Percentiles rank a stretch among this genome's conserved stretches.
These are phyloP conservation scores for Drosophila asahinai DNA, from an alignment of 1,140 invertebrate genomes.

Conservation along the genomic window DNA sequence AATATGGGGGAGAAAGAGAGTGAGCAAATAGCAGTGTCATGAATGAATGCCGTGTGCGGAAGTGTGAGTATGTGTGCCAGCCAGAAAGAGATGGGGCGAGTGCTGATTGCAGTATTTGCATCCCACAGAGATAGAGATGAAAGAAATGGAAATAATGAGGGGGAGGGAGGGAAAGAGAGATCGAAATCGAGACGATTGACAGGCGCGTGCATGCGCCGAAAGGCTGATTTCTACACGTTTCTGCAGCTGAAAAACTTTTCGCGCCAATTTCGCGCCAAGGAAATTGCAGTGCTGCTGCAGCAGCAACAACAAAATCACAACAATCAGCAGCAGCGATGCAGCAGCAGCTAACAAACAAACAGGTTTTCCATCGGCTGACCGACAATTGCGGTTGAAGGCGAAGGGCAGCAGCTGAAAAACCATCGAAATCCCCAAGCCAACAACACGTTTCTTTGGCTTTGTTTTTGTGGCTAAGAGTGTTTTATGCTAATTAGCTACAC, in stretches of 20 bases:
- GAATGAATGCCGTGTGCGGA: conserved; percentile 70
- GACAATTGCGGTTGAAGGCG: conserved; percentile 74
- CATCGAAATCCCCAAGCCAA: conserved; percentile 38
- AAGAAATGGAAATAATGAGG: conserved; percentile 3
- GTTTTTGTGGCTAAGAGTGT: conserved; percentile 40
- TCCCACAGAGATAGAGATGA: conserved; percentile 7
- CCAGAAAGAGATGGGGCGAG: conserved; percentile 24
- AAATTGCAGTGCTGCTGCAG: conserved; percentile 53
- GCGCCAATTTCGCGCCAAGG: conserved; percentile 68
- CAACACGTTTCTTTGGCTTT: conserved; percentile 59
- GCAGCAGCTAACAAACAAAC: conserved; percentile 53
- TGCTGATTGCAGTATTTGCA: conserved; percentile 52
- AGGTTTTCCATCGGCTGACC: conserved; percentile 72
- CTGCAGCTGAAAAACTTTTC: conserved; percentile 74
- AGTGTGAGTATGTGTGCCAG: conserved; percentile 63
- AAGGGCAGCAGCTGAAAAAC: conserved; percentile 62
- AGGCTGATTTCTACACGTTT: conserved; percentile 76
- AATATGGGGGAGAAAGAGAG: conserved; percentile 7
- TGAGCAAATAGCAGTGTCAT: conserved; percentile 54
- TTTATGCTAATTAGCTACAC: conserved; percentile 64
- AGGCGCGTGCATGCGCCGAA: conserved; percentile 46
- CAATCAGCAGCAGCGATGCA: conserved; percentile 39
- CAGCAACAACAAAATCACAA: conserved; percentile 67
- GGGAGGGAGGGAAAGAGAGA: conserved; percentile 1
- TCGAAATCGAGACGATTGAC: conserved; percentile 17